These are phyloP conservation scores for Vimba vimba DNA, from an alignment of 2,113 vertebrate species.

Conservation along the genomic window DNA sequence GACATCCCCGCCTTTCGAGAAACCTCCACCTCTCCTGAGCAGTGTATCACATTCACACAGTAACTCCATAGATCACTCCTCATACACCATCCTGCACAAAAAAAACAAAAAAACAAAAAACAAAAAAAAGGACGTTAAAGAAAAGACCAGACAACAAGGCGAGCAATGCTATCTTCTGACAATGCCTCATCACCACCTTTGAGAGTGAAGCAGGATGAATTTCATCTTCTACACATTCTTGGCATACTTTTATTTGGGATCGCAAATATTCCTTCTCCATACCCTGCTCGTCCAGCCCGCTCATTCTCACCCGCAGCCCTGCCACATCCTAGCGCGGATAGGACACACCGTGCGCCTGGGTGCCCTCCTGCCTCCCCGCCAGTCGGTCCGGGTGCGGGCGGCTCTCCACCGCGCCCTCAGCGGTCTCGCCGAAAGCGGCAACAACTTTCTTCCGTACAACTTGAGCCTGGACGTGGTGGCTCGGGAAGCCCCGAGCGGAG, in stretches of 20 bases:
- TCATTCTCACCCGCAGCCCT: constrained; percentile 80
- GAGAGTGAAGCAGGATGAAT: constrained; percentile 76
- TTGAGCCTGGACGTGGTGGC: constrained; percentile 81
- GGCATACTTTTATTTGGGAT: constrained; percentile 69
- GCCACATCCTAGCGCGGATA: constrained; percentile 75
- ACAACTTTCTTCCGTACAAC: constrained; percentile 78
- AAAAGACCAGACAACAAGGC: constrained; percentile 56
- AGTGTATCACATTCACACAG: constrained; percentile 60
- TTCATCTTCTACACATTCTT: constrained; percentile 68
- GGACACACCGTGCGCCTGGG: constrained; percentile 82
- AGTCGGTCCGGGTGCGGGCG: constrained; percentile 71
- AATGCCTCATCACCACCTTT: constrained; percentile 62
- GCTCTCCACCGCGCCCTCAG: constrained; percentile 71
- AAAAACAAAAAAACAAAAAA: neutral
- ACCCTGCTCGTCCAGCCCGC: constrained; percentile 64
- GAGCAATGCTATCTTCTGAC: constrained; percentile 73
- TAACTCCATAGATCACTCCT: constrained; percentile 63
- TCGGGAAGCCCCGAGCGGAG: constrained; percentile 70
- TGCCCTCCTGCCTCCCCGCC: constrained; percentile 77
- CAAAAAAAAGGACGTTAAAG: constrained; percentile 38
- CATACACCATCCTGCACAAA: constrained; percentile 54
- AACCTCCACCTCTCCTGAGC: constrained; percentile 45
- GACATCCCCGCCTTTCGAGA: constrained; percentile 55
- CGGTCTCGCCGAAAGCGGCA: constrained; percentile 62
- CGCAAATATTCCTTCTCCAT: constrained; percentile 65